These are phyloP conservation scores for Dolichoris vasculosae DNA, from an alignment of 1,140 invertebrate species.

Conservation along the genomic window DNA sequence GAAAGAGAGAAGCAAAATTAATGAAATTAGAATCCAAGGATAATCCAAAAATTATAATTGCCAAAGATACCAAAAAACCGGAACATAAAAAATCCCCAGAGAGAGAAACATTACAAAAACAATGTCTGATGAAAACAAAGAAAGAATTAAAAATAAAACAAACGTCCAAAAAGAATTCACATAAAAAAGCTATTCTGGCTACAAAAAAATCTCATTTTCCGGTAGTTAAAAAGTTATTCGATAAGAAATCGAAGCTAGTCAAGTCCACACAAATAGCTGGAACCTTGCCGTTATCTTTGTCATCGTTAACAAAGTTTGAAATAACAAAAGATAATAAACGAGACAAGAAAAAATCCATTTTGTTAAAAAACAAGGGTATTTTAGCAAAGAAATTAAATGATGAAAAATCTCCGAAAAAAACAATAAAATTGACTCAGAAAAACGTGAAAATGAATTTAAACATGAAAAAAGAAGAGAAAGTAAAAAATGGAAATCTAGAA, in stretches of 20 bases:
- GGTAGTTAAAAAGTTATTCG: slow-evolving; percentile 67
- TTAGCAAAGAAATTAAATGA: slow-evolving; percentile 43
- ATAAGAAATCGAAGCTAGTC: slow-evolving; percentile 72
- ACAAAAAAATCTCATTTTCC: slow-evolving; percentile 68
- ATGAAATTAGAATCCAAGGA: slow-evolving; percentile 64
- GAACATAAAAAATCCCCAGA: slow-evolving; percentile 63
- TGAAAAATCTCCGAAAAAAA: slow-evolving; percentile 62
- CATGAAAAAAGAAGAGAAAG: slow-evolving; percentile 66
- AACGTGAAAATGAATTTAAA: slow-evolving; percentile 60
- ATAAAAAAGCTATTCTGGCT: slow-evolving; percentile 70
- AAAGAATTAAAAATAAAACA: slow-evolving; percentile 65
- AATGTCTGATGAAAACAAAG: slow-evolving; percentile 60
- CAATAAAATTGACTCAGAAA: slow-evolving; percentile 66
- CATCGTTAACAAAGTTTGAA: not conserved
- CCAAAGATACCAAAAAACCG: slow-evolving; percentile 66
- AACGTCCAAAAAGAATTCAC: slow-evolving; percentile 46
- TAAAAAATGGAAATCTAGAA: slow-evolving; percentile 66
- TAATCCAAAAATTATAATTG: slow-evolving; percentile 59
- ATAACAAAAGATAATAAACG: slow-evolving; percentile 26
- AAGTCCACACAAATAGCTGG: slow-evolving; percentile 57
- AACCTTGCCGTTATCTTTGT: not conserved
- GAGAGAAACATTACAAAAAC: slow-evolving; percentile 62
- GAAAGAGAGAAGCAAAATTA: slow-evolving; percentile 65
- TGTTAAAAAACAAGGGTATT: slow-evolving; percentile 31
- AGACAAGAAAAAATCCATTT: slow-evolving; percentile 18